Evolutionary conservation across 2,888 invertebrate genomes (phyloP).

Genomic region (Sepioteuthis lessoniana): DNA sequence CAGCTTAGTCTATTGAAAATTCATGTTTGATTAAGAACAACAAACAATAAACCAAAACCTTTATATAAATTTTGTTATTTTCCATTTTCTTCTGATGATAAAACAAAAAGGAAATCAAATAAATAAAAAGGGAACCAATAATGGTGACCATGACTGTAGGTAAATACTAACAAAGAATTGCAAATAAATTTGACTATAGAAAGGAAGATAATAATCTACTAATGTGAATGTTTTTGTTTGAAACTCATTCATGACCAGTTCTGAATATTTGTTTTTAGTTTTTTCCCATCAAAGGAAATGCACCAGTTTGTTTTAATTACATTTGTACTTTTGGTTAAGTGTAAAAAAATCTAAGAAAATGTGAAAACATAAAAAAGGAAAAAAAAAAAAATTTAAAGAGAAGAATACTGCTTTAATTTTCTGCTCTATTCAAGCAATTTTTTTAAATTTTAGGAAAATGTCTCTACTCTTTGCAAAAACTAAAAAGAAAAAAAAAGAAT

Average conservation of each 20-base stretch:
- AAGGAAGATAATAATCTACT: neutral
- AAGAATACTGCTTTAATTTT: neutral
- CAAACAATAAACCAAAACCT: too few relatives aligned
- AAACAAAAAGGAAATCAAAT: too few relatives aligned
- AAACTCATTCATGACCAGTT: neutral
- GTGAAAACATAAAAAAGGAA: neutral
- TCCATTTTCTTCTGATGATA: too few relatives aligned
- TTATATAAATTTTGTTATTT: too few relatives aligned
- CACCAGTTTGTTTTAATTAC: neutral
- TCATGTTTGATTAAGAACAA: too few relatives aligned
- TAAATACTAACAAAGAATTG: too few relatives aligned
- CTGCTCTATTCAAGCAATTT: neutral
- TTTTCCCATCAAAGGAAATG: neutral
- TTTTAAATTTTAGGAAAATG: neutral
- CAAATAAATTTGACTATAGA: neutral
- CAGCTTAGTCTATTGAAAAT: too few relatives aligned
- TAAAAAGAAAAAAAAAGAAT: neutral
- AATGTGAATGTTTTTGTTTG: neutral
- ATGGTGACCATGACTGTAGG: too few relatives aligned
- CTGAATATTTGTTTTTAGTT: neutral
- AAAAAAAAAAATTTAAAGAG: neutral
- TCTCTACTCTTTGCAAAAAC: neutral
- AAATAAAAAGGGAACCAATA: too few relatives aligned
- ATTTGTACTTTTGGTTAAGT: neutral
- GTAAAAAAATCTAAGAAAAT: neutral